A percentile compares a stretch with the other conserved stretches of the same genome.
Conservation (phyloP, 1,140 invertebrate genomes). For the Orchesella cincta region DNA sequence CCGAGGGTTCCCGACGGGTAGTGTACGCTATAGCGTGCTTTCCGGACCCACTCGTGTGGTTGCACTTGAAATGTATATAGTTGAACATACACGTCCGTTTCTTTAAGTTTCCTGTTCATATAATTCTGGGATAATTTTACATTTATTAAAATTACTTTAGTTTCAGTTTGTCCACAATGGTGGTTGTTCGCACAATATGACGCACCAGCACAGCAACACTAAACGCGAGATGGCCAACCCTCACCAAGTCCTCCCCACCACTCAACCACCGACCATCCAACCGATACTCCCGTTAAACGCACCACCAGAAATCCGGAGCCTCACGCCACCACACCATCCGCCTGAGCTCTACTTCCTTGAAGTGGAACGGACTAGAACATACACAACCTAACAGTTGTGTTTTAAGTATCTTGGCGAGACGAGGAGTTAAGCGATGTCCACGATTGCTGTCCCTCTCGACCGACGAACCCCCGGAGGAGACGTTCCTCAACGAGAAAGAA, state of each 20-base stretch:
- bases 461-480: not conserved
- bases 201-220: not conserved
- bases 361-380: slow-evolving; percentile 95
- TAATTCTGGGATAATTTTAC: too few relatives aligned
- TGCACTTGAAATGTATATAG: too few relatives aligned
- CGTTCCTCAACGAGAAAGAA: not conserved
- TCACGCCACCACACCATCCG: slow-evolving; percentile 46
- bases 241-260: not conserved
- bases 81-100: too few relatives aligned
- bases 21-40: too few relatives aligned
- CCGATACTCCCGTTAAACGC: too few relatives aligned
- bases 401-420: slow-evolving; percentile 71
- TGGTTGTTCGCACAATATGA: too few relatives aligned
- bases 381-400: slow-evolving; percentile 80
- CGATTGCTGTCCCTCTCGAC: slow-evolving; percentile 69
- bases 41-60: too few relatives aligned
- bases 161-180: too few relatives aligned
- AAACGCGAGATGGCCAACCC: not conserved
- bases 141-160: not conserved
- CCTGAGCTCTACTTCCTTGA: slow-evolving; percentile 82
- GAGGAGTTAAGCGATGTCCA: slow-evolving; percentile 80
- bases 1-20: too few relatives aligned
- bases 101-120: too few relatives aligned
- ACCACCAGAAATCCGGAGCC: too few relatives aligned
- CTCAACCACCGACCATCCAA: not conserved